Evolutionary conservation across 2,113 vertebrate genomes (phyloP), one percentile per base, ranked within the genome.

Genomic region (Sceloporus tristichus): DNA sequence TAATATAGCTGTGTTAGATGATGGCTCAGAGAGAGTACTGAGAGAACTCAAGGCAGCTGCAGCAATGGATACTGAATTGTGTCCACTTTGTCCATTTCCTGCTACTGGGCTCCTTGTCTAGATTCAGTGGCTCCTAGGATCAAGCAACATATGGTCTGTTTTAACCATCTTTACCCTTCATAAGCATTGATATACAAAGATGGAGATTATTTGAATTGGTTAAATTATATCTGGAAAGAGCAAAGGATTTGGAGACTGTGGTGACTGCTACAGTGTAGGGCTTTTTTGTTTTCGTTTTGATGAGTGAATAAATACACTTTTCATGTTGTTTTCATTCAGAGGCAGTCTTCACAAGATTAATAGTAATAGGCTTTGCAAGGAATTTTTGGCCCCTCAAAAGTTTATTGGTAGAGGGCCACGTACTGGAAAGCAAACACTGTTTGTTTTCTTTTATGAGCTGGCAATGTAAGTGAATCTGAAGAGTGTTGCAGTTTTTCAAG

Each of bases 401-500:
- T 91, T 93, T 89, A 91, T 68, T 90, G 62, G 71, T 79, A 92
- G 82, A 29, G 85, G 42, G 0, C 82, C 89, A 65, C 1, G 74
- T 77, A 90, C 91, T 93, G 88, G 90, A 82, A 68, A 87, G 18
- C 86, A 53, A 34, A 87, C 9, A 79, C 13, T 8, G 56, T 79
- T 85, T 91, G 88, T 92, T 91, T 93, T 79, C 84, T 87, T 95
- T 94, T 90, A 94, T 83, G 70, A 65, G 68, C 71, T 88, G 7
- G 10, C 90, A 87, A 21, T 91, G 75, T 91, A 95, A 95, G 91
- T 94, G 88, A 93, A 87, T 96, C 94, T 84, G 93, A 90, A 93
- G 90, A 92, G 86, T 87, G 92, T 94, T 94, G 89, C 84, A 54
- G 91, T 97, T 96, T 93, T 93, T 82, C 93, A 96, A 94, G 92